A percentile compares a stretch with the other conserved stretches of the same genome.
phyloP scores from a whole-genome alignment of 2,113 vertebrate species.

The Plectropomus leopardus region DNA sequence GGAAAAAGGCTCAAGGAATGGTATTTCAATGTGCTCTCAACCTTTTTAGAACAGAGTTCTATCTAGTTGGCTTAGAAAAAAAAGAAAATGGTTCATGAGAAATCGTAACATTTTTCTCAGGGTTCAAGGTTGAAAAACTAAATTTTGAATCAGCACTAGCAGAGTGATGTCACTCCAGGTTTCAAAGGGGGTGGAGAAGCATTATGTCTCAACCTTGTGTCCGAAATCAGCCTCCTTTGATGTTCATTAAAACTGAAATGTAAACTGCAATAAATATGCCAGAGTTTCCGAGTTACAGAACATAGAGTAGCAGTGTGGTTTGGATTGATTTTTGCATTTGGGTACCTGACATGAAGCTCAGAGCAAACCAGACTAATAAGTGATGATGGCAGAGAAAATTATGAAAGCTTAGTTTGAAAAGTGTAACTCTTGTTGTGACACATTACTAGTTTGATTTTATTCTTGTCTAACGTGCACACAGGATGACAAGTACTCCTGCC shows the following conservation, averaged over 20 bases:
- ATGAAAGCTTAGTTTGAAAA: background rate
- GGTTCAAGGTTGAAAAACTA: no score
- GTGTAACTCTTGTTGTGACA: background rate
- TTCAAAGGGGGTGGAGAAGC: no score
- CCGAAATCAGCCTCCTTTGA: background rate
- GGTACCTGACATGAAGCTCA: background rate
- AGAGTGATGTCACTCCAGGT: no score
- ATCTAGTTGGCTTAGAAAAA: no score
- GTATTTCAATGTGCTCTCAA: no score
- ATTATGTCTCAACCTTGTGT: background rate
- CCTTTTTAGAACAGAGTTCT: no score
- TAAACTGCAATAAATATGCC: background rate
- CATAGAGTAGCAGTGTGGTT: background rate
- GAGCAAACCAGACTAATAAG: no score
- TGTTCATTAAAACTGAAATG: constrained; percentile 17
- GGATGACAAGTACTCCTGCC: background rate
- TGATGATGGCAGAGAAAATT: background rate
- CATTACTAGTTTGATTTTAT: background rate
- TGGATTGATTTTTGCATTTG: background rate
- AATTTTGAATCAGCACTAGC: no score
- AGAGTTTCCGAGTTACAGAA: background rate
- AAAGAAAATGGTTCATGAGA: no score
- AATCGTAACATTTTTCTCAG: no score
- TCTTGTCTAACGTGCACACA: no score
- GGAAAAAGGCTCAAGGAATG: no score